Base-by-base conservation (phyloP, 2,797 vertebrate species). In the Centroberyx gerrardi region DNA sequence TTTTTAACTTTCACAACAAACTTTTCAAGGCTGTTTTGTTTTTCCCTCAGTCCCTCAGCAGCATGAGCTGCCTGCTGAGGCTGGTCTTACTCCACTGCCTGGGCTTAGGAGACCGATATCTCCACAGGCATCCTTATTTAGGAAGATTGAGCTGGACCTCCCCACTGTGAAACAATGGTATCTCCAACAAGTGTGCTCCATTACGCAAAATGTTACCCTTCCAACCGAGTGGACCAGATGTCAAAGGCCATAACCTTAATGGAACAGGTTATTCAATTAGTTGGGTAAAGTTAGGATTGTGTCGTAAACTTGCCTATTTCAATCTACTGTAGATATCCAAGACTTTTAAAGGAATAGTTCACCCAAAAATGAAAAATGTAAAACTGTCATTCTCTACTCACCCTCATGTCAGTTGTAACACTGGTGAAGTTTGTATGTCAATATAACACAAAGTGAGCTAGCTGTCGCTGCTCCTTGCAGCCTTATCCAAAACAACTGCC, bases 211-310 rank as follows among this genome's bases (percentile, higher is more conserved):
- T 74, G 70, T 54, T 68, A 22, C 15, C 17, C 66, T 40, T 67
- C 56, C 56, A 66, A 52, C 71, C 74, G 48, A 76, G 64, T 58
- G 40, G 44, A 38, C 59, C 75, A 74, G 65, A 80, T 75, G 73
- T 78, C 48, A 53, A 12, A 71, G 64, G 69, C 27, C 66, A 72
- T 59, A 83, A 64, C 49, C 29, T 42, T 65, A 60, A 80, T 66
- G 55, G 52, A 83, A 56, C 22, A 18, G 10, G 14, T 28, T 49
- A 54, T 67, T 74, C 7, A 72, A 54, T 62, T 54, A 60, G n/a
- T 66, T 68, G 27, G 9, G 14, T 52, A 52, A 79, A 73, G 64
- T 66, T 76, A 56, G 13, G 36, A 65, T 9, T 40, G 9, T 40
- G 62, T 14, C 1, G 14, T 48, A 55, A 62, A 60, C 53, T n/a